Percentiles rank a stretch among this genome's conserved stretches.
These are phyloP conservation scores for Protonibea diacanthus DNA, from an alignment of 2,797 vertebrate genomes.

Conservation along the genomic window DNA sequence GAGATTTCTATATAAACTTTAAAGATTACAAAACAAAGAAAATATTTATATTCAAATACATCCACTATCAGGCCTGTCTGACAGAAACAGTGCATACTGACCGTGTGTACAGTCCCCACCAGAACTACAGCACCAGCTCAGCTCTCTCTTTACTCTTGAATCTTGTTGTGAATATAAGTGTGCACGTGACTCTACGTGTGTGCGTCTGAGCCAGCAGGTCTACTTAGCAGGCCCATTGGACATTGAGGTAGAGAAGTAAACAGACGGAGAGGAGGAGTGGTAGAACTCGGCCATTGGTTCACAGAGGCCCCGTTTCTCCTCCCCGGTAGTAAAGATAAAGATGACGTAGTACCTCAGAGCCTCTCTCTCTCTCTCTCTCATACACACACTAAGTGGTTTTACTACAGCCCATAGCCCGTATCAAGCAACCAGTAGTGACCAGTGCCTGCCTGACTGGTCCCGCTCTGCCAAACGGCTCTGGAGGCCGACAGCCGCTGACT, in stretches of 20 bases:
- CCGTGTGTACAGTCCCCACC: too few relatives aligned
- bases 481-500: constrained; percentile 14
- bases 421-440: constrained; percentile 29
- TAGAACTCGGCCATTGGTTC: constrained; percentile 41
- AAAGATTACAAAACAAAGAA: too few relatives aligned
- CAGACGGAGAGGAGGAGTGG: constrained; percentile 38
- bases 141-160: constrained; percentile 15
- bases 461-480: constrained; percentile 42
- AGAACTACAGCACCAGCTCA: not conserved
- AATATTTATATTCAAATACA: too few relatives aligned
- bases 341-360: constrained; percentile 43
- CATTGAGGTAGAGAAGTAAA: constrained; percentile 72
- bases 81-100: too few relatives aligned
- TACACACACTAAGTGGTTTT: constrained; percentile 30
- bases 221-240: constrained; percentile 67
- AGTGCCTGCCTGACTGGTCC: constrained; percentile 20
- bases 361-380: constrained; percentile 20
- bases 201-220: constrained; percentile 45
- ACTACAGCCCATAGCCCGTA: constrained; percentile 39
- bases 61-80: too few relatives aligned
- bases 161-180: constrained; percentile 19
- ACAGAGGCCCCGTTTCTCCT: constrained; percentile 34
- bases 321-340: constrained; percentile 47
- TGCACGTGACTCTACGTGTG: not conserved
- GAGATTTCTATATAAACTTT: too few relatives aligned